phyloP scores from a whole-genome alignment of 2,113 vertebrate species.

The Pachypanchax playfairii region DNA sequence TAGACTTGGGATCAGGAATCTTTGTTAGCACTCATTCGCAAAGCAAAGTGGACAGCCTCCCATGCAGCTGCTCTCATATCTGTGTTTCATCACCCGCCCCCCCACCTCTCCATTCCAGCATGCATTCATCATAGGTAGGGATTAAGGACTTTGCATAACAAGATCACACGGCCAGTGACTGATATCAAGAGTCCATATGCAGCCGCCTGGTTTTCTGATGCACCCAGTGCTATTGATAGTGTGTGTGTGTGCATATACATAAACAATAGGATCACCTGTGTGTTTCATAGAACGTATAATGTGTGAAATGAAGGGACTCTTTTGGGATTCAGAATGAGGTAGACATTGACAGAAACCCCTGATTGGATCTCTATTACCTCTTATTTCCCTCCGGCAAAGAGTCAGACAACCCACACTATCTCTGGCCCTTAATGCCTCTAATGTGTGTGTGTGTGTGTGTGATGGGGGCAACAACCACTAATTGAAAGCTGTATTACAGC shows the following conservation, averaged over 20 bases:
- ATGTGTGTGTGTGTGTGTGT: slow-evolving; percentile 67
- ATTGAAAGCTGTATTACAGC: slow-evolving; percentile 84
- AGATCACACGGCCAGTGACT: slow-evolving; percentile 99
- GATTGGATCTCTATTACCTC: slow-evolving; percentile 90
- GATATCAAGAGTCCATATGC: slow-evolving; percentile 99
- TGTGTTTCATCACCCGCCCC: slow-evolving; percentile 89
- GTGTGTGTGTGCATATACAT: slow-evolving; percentile 59
- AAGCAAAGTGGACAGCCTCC: slow-evolving; percentile 75
- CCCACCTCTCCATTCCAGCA: slow-evolving; percentile 84
- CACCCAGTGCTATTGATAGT: slow-evolving; percentile 76
- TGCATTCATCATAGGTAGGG: slow-evolving; percentile 98
- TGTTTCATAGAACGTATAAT: slow-evolving; percentile 46
- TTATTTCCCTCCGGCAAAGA: slow-evolving; percentile 82
- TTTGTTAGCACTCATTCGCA: slow-evolving; percentile 61
- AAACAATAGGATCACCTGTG: slow-evolving; percentile 62
- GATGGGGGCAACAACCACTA: slow-evolving; percentile 71
- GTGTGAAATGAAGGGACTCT: slow-evolving; percentile 82
- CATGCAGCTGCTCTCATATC: slow-evolving; percentile 87
- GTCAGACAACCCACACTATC: slow-evolving; percentile 61
- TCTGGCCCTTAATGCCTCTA: slow-evolving; percentile 80
- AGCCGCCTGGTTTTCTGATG: slow-evolving; percentile 95
- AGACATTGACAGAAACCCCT: slow-evolving; percentile 91
- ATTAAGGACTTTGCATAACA: slow-evolving; percentile 99
- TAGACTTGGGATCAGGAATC: slow-evolving; percentile 52
- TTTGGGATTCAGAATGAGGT: slow-evolving; percentile 89